Percentiles rank a stretch among this genome's conserved stretches.
phyloP scores from a whole-genome alignment of 1,140 invertebrate genomes.

The Drosophila funebris region DNA sequence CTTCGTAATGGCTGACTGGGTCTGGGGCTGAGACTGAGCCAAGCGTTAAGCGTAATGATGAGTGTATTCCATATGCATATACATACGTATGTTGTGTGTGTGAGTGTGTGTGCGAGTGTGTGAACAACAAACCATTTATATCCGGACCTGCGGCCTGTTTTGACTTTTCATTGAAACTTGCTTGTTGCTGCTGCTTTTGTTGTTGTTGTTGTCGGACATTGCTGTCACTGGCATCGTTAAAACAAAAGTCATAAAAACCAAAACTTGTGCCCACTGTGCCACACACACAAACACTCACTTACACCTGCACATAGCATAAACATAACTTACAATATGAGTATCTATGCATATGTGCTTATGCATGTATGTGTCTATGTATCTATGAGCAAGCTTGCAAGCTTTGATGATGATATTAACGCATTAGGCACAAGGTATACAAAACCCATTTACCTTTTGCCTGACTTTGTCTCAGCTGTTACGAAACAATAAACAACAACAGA shows the following conservation, averaged over 20 bases:
- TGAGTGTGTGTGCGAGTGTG: slow-evolving; percentile 38
- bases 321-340: slow-evolving; percentile 23
- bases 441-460: slow-evolving; percentile 73
- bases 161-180: slow-evolving; percentile 78
- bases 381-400: slow-evolving; percentile 27
- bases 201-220: slow-evolving; percentile 41
- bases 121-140: slow-evolving; percentile 79
- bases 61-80: slow-evolving; percentile 50
- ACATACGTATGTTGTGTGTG: slow-evolving; percentile 7
- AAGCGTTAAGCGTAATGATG: slow-evolving; percentile 76
- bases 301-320: slow-evolving; percentile 3
- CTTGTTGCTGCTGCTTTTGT: slow-evolving; percentile 34
- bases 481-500: slow-evolving; percentile 70
- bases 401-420: slow-evolving; percentile 74
- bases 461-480: slow-evolving; percentile 75
- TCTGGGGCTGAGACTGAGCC: slow-evolving; percentile 57
- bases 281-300: not conserved
- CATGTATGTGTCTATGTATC: slow-evolving; percentile 9
- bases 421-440: slow-evolving; percentile 80
- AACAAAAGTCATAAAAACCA: slow-evolving; percentile 68
- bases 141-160: slow-evolving; percentile 80
- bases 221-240: slow-evolving; percentile 70
- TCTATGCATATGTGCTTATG: slow-evolving; percentile 17
- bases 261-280: slow-evolving; percentile 61
- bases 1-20: slow-evolving; percentile 77